These are phyloP conservation scores for Cichladusa arquata DNA, from an alignment of 2,113 vertebrate species.

Conservation along the genomic window DNA sequence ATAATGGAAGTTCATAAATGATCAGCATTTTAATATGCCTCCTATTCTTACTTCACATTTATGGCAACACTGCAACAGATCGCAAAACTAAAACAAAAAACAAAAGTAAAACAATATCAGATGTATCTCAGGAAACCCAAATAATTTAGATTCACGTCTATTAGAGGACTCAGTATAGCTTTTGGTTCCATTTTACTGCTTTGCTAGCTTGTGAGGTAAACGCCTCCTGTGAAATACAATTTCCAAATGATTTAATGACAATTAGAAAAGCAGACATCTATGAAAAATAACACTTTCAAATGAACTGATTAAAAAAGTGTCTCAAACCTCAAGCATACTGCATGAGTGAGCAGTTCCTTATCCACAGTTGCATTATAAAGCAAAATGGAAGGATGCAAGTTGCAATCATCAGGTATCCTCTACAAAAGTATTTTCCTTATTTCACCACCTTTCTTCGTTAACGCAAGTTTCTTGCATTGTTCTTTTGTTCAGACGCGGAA, in stretches of 20 bases:
- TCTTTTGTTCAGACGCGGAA: not conserved
- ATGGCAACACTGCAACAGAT: not conserved
- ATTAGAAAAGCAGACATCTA: not conserved
- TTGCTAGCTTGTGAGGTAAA: not conserved
- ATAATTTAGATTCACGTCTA: not conserved
- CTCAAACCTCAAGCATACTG: not conserved
- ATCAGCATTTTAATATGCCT: not conserved
- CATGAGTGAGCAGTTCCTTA: not conserved
- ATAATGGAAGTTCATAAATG: not conserved
- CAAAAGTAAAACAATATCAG: not conserved
- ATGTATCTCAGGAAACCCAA: rapidly evolving
- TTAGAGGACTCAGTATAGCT: not conserved
- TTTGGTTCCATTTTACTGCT: not conserved
- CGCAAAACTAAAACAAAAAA: not conserved
- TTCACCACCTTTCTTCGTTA: not conserved
- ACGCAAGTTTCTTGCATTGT: not conserved
- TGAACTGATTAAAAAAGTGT: not conserved
- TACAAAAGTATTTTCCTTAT: not conserved
- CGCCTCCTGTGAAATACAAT: not conserved
- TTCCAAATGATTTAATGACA: not conserved
- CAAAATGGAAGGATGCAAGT: not conserved
- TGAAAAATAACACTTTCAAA: not conserved
- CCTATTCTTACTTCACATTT: not conserved
- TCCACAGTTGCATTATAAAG: not conserved
- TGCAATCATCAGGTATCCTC: not conserved